Conservation (phyloP, 2,888 invertebrate species). For the Harmothoe impar region DNA sequence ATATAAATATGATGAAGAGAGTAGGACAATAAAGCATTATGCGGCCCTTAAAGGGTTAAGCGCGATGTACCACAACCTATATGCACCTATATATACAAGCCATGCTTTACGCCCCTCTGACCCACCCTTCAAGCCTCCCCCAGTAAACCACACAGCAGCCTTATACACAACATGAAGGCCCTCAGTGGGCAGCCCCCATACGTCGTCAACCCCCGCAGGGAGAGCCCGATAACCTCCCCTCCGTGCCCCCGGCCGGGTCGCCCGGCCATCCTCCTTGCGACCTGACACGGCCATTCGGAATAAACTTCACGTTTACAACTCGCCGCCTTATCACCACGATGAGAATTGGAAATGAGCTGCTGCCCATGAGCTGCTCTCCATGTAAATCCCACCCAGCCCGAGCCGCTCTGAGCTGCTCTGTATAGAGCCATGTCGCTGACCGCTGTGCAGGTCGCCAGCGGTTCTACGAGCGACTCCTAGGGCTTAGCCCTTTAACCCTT, state of each 20-base stretch:
- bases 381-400: background rate
- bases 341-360: conserved; percentile 31
- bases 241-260: background rate
- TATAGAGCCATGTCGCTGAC: background rate
- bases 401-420: background rate
- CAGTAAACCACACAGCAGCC: background rate
- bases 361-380: background rate
- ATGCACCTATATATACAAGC: no score
- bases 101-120: no score
- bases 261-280: background rate
- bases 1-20: no score
- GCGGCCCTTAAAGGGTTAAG: no score
- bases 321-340: background rate
- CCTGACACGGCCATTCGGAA: background rate
- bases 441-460: background rate
- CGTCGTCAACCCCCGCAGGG: background rate
- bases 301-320: conserved; percentile 45
- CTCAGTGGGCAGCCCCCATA: background rate
- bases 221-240: background rate
- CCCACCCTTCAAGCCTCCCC: no score
- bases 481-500: no score
- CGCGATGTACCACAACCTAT: no score
- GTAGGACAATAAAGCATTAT: no score
- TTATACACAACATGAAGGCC: background rate
- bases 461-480: background rate